A percentile compares a stretch with the other conserved stretches of the same genome.
Conservation (phyloP, 2,113 vertebrate species). For the Rhodinocichla rosea region DNA sequence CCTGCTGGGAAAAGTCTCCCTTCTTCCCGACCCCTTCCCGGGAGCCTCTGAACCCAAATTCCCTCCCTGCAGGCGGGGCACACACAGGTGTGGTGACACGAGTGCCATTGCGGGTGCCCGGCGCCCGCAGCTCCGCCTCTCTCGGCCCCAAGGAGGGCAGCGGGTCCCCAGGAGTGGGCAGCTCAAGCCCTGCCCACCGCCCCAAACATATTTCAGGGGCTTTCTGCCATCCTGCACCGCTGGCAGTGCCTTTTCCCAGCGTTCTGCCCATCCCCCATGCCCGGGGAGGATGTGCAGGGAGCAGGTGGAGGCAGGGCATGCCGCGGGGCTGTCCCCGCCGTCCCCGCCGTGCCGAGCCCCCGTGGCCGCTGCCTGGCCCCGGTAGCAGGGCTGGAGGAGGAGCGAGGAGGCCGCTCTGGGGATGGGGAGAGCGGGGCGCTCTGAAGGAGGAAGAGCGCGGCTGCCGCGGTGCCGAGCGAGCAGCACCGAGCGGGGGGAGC, state of each 20-base stretch:
- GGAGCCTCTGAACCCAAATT: neutral
- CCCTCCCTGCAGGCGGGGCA: neutral
- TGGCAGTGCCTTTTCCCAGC: fast-evolving
- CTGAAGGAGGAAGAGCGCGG: conserved; percentile 14
- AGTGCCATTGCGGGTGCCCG: fast-evolving
- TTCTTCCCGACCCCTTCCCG: fast-evolving
- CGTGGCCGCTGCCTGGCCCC: neutral
- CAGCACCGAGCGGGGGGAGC: fast-evolving
- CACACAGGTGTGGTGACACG: fast-evolving
- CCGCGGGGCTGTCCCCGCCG: neutral
- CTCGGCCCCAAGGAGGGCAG: neutral
- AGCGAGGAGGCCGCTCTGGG: neutral
- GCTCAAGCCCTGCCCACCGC: fast-evolving
- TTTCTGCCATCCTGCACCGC: fast-evolving
- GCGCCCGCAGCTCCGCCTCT: fast-evolving
- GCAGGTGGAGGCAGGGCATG: neutral
- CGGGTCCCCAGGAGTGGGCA: fast-evolving
- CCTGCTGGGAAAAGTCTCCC: neutral
- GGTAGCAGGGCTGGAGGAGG: neutral
- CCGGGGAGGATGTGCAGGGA: neutral
- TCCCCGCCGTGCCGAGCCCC: neutral
- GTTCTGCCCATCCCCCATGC: neutral
- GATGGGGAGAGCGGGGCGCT: neutral
- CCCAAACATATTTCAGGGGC: neutral
- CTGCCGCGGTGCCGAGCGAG: neutral